Percentiles rank a stretch among this genome's conserved stretches.
phyloP scores from a whole-genome alignment of 2,888 invertebrate genomes.

The Hanleya hanleyi region DNA sequence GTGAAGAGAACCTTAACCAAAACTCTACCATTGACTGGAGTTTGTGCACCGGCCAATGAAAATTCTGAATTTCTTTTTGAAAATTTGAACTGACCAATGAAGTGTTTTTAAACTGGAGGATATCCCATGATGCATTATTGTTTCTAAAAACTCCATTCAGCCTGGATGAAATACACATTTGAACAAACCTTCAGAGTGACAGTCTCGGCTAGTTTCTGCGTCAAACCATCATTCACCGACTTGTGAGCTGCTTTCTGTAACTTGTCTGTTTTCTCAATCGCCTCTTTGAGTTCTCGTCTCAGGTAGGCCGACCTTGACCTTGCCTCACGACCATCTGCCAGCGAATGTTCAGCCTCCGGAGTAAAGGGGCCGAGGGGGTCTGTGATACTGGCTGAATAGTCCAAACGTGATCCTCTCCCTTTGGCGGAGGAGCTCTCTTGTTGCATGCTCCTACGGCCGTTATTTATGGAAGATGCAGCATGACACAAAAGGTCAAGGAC shows the following conservation, averaged over 20 bases:
- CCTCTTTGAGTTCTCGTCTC: conserved; percentile 57
- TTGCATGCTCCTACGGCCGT: conserved; percentile 3
- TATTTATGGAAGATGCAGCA: conserved; percentile 55
- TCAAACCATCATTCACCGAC: conserved; percentile 71
- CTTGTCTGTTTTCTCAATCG: conserved; percentile 60
- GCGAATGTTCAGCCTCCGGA: conserved; percentile 65
- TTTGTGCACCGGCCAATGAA: too few relatives aligned
- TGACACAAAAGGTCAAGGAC: conserved; percentile 71
- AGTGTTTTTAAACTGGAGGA: too few relatives aligned
- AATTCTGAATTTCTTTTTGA: too few relatives aligned
- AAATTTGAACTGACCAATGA: too few relatives aligned
- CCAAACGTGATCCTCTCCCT: background rate
- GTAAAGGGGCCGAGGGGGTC: conserved; percentile 71
- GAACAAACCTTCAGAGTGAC: conserved; percentile 66
- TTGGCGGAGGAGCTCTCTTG: background rate
- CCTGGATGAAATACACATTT: too few relatives aligned
- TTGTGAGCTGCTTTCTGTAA: conserved; percentile 68
- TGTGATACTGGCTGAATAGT: conserved; percentile 16
- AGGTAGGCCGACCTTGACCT: conserved; percentile 56
- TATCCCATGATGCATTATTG: too few relatives aligned
- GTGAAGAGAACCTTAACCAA: too few relatives aligned
- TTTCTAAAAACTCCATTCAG: too few relatives aligned
- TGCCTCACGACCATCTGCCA: conserved; percentile 66
- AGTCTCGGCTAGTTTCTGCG: conserved; percentile 70
- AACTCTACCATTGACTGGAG: too few relatives aligned